Base-by-base conservation (phyloP, 2,888 invertebrate genomes). In the Oxytorus armatus region DNA sequence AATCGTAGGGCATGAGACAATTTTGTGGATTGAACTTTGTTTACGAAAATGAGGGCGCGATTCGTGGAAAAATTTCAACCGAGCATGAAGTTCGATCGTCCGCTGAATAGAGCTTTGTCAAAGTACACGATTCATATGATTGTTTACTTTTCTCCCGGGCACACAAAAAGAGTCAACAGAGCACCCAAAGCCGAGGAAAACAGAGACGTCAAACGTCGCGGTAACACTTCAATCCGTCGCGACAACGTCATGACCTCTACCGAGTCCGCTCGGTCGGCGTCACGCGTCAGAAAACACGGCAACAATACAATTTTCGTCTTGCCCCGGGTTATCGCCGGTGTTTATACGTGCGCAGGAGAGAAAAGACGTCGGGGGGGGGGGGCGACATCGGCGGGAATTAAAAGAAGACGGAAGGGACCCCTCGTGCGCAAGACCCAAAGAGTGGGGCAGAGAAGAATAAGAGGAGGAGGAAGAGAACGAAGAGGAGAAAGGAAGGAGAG, bases 401-500 rank as follows among this genome's bases (percentile, higher is more conserved):
- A 59, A 68, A 49, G 55, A 36, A 14, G 57, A 55, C 49, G 63
- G 21, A 61, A 21, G 61, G 36, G 25, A 72, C 23, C 23, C 23
- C 49, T 16, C 29, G 25, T 44, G 29, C 14, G 10, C n/a, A 29
- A 36, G 51, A 51, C 7, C 21, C n/a, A 16, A 25, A 29, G 16
- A 44, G 69, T 33, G 59, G 51, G 18, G 73, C n/a, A 16, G 29
- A 33, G 63, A 68, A 69, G 49, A 70, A 53, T 68, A 23, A 44
- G 73, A 44, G 55, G 25, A 70, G 68, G 70, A 66, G 53, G 70
- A 82, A 82, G 81, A 85, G 83, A 8, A 63, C 49, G 53, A 57
- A 23, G 59, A 51, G 42, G 69, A 55, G 11, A 61, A 76, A 72
- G 79, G 72, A 70, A 61, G 53, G 75, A 66, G 16, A 29, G 44